Conservation (phyloP, 1,140 invertebrate genomes). For the Zaprionus capensis region DNA sequence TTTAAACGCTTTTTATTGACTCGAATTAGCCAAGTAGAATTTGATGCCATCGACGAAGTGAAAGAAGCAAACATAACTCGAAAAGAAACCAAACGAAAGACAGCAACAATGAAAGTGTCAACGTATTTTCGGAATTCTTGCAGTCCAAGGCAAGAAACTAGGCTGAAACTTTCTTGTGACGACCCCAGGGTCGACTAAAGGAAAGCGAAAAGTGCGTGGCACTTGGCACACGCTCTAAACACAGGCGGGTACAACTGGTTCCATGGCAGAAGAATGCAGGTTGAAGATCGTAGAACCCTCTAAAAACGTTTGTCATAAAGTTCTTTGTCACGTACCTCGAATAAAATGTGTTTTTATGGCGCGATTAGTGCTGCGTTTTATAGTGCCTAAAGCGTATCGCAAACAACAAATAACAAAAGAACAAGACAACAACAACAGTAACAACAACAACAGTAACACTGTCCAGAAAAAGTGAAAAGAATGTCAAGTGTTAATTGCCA, state of each 20-base stretch:
- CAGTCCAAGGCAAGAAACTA: constrained; percentile 35
- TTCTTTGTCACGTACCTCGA: constrained; percentile 76
- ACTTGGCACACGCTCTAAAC: constrained; percentile 53
- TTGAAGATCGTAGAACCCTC: constrained; percentile 26
- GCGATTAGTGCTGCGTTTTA: constrained; percentile 71
- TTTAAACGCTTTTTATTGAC: constrained; percentile 74
- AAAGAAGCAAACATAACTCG: not conserved
- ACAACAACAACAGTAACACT: constrained; percentile 26
- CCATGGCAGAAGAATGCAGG: constrained; percentile 30
- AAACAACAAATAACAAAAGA: constrained; percentile 36
- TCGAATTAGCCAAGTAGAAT: constrained; percentile 77
- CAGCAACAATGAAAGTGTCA: constrained; percentile 58
- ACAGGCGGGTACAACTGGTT: not conserved
- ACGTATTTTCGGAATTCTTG: constrained; percentile 30
- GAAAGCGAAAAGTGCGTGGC: constrained; percentile 69
- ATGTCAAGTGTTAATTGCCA: constrained; percentile 82
- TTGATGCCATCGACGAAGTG: constrained; percentile 60
- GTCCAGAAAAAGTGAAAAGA: constrained; percentile 73
- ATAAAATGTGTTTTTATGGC: constrained; percentile 80
- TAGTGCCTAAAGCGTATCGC: constrained; percentile 68
- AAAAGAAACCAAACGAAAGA: constrained; percentile 16
- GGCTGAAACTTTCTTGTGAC: constrained; percentile 59
- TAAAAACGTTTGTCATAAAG: constrained; percentile 48
- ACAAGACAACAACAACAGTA: constrained; percentile 16
- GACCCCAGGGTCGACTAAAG: constrained; percentile 23